Evolutionary conservation across 1,140 invertebrate genomes (phyloP), one percentile per base, ranked within the genome.

Genomic region (Phthorimaea operculella): DNA sequence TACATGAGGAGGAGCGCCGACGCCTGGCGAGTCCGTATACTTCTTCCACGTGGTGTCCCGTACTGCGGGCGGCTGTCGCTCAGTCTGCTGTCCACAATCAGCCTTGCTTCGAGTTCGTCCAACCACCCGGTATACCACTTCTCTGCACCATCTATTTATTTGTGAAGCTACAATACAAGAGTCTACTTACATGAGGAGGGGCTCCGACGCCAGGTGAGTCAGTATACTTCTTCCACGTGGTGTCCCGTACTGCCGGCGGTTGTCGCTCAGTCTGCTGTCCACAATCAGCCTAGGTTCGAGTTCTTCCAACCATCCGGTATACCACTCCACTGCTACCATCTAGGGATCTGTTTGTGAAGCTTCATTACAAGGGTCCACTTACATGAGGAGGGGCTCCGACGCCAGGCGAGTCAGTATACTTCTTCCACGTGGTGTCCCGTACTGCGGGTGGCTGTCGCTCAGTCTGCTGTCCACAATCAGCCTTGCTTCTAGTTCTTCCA

Each of bases 141-240:
- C 78, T 54, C 78, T 76, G 45, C 74, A 48, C 76, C 78, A 66
- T 81, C 76, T 76, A 81, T 83, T 39, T 28, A 6, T 4, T 28
- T 28, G n/a, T n/a, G 6, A 34, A 6, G 33, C 6, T 34, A 34
- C 11, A 34, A 7, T 34, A 34, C 33, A 7, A 34, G 33, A 7
- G 11, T 34, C 11, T 11, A 42, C 39, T 64, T 69, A 86, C 82
- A 72, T 76, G 57, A 50, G 78, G 78, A 9, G 87, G 87, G 47
- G 86, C 83, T 14, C 87, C 87, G 16, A 89, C 87, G 45, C 88
- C 87, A 16, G 87, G 87, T n/a, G 86, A 87, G 64, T 88, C 87
- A 16, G 86, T 88, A 54, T 87, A 87, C 57, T 86, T 86, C 71
- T 87, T 87, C 85, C 85, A 87, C n/a, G 83, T 85, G 55, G 80